Conservation (phyloP, 2,113 vertebrate genomes). For the Barbus barbus region DNA sequence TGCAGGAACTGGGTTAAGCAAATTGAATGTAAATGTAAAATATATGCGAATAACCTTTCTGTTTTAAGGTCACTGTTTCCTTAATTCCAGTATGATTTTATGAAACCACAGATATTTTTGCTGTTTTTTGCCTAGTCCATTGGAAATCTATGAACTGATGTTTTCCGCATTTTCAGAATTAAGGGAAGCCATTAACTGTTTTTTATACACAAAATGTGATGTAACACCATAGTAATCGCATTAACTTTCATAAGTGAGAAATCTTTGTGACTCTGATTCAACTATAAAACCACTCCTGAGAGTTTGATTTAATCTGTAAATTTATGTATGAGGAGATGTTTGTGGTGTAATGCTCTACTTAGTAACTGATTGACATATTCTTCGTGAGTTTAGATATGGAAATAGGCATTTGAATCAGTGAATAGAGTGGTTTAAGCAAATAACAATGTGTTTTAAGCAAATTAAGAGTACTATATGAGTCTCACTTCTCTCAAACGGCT, state of each 20-base stretch:
- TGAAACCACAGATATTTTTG: background rate
- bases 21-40: conserved; percentile 15
- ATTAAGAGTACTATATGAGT: no score
- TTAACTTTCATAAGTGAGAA: no score
- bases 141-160: background rate
- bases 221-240: no score
- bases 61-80: background rate
- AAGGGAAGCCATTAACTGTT: background rate
- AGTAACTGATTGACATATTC: background rate
- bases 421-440: no score
- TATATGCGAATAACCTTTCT: background rate
- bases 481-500: no score
- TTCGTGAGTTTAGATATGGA: no score
- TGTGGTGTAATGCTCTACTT: no score
- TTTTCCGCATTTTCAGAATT: background rate
- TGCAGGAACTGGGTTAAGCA: conserved; percentile 17
- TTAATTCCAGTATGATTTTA: background rate
- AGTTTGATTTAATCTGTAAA: background rate
- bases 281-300: no score
- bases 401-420: no score
- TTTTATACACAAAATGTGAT: background rate
- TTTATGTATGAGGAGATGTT: background rate
- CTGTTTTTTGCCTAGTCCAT: background rate
- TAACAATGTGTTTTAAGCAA: no score
- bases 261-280: no score